Evolutionary conservation across 2,797 vertebrate genomes (phyloP), one percentile per base, ranked within the genome.

Genomic region (Avahi laniger): DNA sequence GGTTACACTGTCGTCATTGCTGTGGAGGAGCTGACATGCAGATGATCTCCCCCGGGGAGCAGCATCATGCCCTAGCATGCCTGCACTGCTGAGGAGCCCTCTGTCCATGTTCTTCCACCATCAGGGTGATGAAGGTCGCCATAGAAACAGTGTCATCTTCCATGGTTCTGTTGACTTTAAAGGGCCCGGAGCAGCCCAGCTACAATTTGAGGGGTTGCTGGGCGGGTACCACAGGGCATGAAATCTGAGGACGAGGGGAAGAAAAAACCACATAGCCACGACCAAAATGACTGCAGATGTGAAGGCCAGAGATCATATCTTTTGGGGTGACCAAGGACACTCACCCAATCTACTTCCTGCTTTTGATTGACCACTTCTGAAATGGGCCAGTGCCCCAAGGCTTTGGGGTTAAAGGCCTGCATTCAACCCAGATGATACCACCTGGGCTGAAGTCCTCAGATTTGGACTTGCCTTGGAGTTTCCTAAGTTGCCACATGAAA

Each of bases 281-380:
- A 95, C 87, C 33, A 93, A 98, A 98, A 86, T n/a, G 22, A 70
- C 95, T 96, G 33, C 91, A 97, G 89, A 95, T 96, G 95, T 82
- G 92, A 91, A 81, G 84, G 67, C 38, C 69, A 33, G 93, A 97
- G 38, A 30, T 43, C 9, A n/a, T 92, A 85, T 70, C 65, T 92
- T 93, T 69, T 2, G 46, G 89, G 43, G 38, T 76, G 63, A 90
- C 92, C 92, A 82, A 78, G 84, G 63, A 94, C 2, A 61, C 18
- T 93, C 83, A 59, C 33, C 59, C 65, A 84, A 81, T n/a, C 26
- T 73, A 33, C 80, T 73, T 92, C 83, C 59, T 88, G 73, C 38
- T 70, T 93, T 90, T 86, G 95, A 92, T 1, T 10, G 89, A 93
- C 84, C 94, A 18, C 72, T 91, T 86, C 61, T 91, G 46, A 73